A percentile compares a stretch with the other conserved stretches of the same genome.
These are phyloP conservation scores for Steromphala cineraria DNA, from an alignment of 2,888 invertebrate genomes.

Conservation along the genomic window DNA sequence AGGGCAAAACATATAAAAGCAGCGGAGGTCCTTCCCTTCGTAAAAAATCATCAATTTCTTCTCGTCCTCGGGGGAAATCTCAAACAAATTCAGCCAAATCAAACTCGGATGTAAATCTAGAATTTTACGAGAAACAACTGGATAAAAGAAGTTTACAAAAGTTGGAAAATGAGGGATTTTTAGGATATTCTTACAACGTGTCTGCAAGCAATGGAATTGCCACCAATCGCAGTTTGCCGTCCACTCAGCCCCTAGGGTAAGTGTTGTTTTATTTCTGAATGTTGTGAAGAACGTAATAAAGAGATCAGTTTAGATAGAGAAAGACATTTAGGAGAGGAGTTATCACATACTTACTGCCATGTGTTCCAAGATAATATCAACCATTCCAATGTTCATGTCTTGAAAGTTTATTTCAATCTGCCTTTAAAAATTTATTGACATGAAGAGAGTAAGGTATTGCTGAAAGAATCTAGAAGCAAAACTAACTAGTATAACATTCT, in stretches of 20 bases:
- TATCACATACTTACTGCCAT: not conserved
- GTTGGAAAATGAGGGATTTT: conserved; percentile 17
- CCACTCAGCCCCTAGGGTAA: not conserved
- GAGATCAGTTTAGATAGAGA: not conserved
- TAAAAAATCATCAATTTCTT: conserved; percentile 8
- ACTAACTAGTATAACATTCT: no score
- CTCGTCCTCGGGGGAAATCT: not conserved
- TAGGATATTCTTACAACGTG: conserved; percentile 15
- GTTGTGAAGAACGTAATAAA: not conserved
- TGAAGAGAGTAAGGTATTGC: no score
- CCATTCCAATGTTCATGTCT: no score
- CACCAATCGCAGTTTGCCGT: not conserved
- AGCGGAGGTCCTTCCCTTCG: not conserved
- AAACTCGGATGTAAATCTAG: not conserved
- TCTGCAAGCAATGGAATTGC: conserved; percentile 11
- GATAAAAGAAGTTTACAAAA: conserved; percentile 14
- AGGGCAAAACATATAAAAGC: not conserved
- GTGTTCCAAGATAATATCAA: not conserved
- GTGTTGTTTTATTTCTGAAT: conserved; percentile 1
- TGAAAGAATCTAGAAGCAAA: no score
- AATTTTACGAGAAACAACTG: conserved; percentile 11
- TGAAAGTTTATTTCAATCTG: no score
- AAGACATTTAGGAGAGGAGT: not conserved
- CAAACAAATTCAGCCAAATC: not conserved
- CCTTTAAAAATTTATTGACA: no score